Evolutionary conservation across 2,113 vertebrate species (phyloP), one percentile per base, ranked within the genome.

Genomic region (Channa argus): DNA sequence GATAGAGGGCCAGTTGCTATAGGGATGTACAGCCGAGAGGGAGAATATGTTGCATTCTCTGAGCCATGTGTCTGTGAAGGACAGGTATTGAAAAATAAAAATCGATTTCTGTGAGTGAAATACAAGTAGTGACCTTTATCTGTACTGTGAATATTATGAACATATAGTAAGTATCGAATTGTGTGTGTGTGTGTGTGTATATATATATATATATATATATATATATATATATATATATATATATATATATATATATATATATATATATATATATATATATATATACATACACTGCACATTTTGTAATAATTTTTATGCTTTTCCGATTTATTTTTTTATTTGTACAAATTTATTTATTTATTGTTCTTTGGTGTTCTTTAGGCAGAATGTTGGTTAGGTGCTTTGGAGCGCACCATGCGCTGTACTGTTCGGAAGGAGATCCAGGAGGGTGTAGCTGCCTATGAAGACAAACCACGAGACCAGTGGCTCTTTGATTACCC

Each of bases 401-500:
- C 83, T n/a, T 89, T 95, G 51, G 89, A 95, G 89, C 75, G 38
- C 71, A 80, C 76, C 54, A 93, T 94, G 86, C 89, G 91, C 55
- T 54, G 74, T 38, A 91, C 77, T 6, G 92, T 93, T 0, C 89
- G 72, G 56, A 87, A 92, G 78, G 95, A 94, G 85, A 92, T 93
- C 43, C 91, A 89, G 56, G 93, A 95, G 79, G 90, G 90, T 2
- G 91, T 93, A 7, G 73, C 76, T 61, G 88, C 88, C 0, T 92
- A 88, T 53, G 93, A 95, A 67, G 93, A 94, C 82, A 94, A 96
- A 80, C 86, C 93, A 4, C 37, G 91, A 72, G 94, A 95, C 74
- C 90, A 92, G 73, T 95, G 94, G 92, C 88, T 96, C 43, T 94
- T 96, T 89, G 93, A 95, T 53, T 93, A 89, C 66, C 94, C 92